Evolutionary conservation across 2,888 invertebrate genomes (phyloP), one percentile per base, ranked within the genome.

Genomic region (Schizaphis graminum): DNA sequence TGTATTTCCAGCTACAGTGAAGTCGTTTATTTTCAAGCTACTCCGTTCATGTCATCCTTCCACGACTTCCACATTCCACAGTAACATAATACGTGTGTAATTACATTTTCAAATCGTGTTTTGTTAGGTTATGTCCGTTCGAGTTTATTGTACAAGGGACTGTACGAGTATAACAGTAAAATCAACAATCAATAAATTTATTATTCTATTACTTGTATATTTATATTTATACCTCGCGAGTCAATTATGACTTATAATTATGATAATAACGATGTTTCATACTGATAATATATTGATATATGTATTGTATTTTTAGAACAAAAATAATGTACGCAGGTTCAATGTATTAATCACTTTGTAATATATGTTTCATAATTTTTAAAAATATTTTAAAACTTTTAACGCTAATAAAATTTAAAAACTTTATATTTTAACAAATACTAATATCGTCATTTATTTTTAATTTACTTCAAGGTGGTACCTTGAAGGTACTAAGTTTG

Each of bases 161-260:
- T 53, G 44, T 47, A 44, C 2, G n/a, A n/a, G n/a, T n/a, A 24
- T 92, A 92, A 92, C 92, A 92, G 92, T 92, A 92, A 92, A 92
- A 92, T 88, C 92, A 44, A 92, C 92, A 49, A n/a, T 86, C 47
- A 49, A 57, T 61, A 53, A 41, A 89, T 86, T 10, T 91, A 86
- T 91, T 87, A 61, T 87, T 47, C 86, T 28, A 49, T 44, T 44
- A 3, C 41, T 44, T 44, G 41, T 44, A 44, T 44, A 44, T 44
- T 47, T 26, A 57, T 26, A 28, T 90, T 44, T 90, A 28, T 47
- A 61, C 87, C 61, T 61, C 13, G 0, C 16, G 21, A 84, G 53
- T 4, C 56, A n/a, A n/a, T n/a, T 91, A 85, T 16, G 84, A 35
- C 56, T 91, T 44, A 47, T 87, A 92, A 92, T 87, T 86, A 91